A percentile compares a stretch with the other conserved stretches of the same genome.
Evolutionary conservation across 2,797 vertebrate species (phyloP).

Genomic region (Holocentrus rufus): DNA sequence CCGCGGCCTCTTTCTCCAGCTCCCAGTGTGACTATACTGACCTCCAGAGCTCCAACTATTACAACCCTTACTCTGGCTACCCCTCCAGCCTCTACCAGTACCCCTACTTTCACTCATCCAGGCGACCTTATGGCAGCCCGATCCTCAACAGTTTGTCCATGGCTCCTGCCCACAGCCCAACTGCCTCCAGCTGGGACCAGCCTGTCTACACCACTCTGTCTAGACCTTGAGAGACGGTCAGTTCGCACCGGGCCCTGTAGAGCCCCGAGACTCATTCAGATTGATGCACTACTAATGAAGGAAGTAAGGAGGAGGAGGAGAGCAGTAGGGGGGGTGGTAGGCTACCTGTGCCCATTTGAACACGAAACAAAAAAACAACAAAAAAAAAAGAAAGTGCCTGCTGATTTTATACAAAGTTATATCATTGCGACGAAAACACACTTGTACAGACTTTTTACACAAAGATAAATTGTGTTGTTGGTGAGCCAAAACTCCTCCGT

Average conservation of each 20-base stretch:
- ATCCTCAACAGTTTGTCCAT: slow-evolving; percentile 93
- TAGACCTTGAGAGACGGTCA: slow-evolving; percentile 76
- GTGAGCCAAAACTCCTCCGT: slow-evolving; percentile 82
- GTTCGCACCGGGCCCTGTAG: slow-evolving; percentile 29
- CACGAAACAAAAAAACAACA: slow-evolving; percentile 58
- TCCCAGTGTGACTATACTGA: slow-evolving; percentile 97
- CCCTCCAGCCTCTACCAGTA: slow-evolving; percentile 95
- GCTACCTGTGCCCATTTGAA: slow-evolving; percentile 70
- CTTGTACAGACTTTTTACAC: slow-evolving; percentile 73
- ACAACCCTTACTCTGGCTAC: slow-evolving; percentile 92
- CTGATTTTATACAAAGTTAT: slow-evolving; percentile 84
- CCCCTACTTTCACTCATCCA: slow-evolving; percentile 94
- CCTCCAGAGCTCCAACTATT: slow-evolving; percentile 94
- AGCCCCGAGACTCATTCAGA: slow-evolving; percentile 62
- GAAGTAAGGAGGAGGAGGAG: slow-evolving; percentile 62
- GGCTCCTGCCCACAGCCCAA: slow-evolving; percentile 92
- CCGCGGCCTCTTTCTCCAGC: slow-evolving; percentile 86
- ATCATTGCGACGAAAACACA: slow-evolving; percentile 65
- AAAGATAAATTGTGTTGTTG: slow-evolving; percentile 75
- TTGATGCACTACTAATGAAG: slow-evolving; percentile 82
- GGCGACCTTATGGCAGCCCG: slow-evolving; percentile 90
- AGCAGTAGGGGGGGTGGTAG: slow-evolving; percentile 47
- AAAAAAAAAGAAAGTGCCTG: slow-evolving; percentile 88
- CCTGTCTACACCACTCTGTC: slow-evolving; percentile 97
- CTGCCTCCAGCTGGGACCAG: slow-evolving; percentile 92